These are phyloP conservation scores for Smutsia gigantea DNA, from an alignment of 2,797 vertebrate genomes.

Conservation along the genomic window DNA sequence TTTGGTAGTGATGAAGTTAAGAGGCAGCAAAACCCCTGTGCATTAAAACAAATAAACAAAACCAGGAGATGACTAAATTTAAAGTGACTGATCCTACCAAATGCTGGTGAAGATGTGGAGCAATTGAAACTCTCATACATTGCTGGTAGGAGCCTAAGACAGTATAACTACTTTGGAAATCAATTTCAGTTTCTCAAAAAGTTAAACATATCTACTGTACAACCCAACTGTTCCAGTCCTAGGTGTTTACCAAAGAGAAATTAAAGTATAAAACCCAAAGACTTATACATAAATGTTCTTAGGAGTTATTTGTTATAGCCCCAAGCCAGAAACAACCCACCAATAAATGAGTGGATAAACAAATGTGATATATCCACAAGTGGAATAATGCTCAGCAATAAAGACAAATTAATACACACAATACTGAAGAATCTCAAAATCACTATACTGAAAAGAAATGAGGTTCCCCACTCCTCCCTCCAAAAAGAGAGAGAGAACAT, in stretches of 20 bases:
- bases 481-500: background rate
- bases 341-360: background rate
- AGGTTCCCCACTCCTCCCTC: too few relatives aligned
- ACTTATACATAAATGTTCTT: background rate
- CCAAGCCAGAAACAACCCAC: background rate
- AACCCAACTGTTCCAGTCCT: background rate
- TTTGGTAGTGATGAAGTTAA: background rate
- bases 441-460: background rate
- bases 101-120: background rate
- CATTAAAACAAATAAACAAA: background rate
- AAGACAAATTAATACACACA: background rate
- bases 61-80: background rate
- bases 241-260: background rate
- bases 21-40: background rate
- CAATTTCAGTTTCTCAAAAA: constrained; percentile 22
- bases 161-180: background rate
- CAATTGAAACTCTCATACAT: background rate
- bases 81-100: background rate
- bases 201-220: background rate
- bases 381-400: background rate
- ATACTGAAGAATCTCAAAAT: background rate
- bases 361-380: background rate
- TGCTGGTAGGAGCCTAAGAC: background rate
- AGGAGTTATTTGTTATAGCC: background rate
- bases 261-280: background rate